Evolutionary conservation across 2,113 vertebrate genomes (phyloP).

Genomic region (Tragelaphus buxtoni): DNA sequence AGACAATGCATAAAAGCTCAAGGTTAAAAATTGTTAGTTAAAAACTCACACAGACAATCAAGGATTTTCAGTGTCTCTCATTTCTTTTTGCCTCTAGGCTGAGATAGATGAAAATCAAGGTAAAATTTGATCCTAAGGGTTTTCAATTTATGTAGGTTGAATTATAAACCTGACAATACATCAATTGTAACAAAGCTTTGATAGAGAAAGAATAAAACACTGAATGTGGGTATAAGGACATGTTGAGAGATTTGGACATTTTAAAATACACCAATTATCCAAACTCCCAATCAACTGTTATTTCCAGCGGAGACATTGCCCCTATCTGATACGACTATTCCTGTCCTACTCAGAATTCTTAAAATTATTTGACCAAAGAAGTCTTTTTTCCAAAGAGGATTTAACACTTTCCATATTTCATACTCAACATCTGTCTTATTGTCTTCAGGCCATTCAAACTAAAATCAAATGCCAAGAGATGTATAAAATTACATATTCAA

Average conservation of each 20-base stretch:
- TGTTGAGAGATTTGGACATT: not conserved
- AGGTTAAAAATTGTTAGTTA: slow-evolving; percentile 28
- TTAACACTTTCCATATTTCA: not conserved
- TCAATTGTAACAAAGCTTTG: slow-evolving; percentile 37
- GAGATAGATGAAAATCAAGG: slow-evolving; percentile 49
- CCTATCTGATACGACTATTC: not conserved
- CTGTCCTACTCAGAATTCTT: not conserved
- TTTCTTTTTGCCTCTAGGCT: slow-evolving; percentile 42
- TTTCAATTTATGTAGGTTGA: slow-evolving; percentile 36
- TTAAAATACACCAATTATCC: slow-evolving; percentile 32
- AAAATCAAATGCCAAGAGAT: not conserved
- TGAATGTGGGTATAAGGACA: not conserved
- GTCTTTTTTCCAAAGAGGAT: not conserved
- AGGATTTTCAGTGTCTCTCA: slow-evolving; percentile 24
- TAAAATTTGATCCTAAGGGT: slow-evolving; percentile 20
- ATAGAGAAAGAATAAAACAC: slow-evolving; percentile 42
- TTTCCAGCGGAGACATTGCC: not conserved
- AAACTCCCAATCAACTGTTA: not conserved
- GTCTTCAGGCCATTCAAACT: not conserved
- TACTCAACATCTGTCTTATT: not conserved
- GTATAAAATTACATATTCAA: not conserved
- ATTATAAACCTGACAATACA: slow-evolving; percentile 51
- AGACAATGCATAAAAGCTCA: slow-evolving; percentile 1
- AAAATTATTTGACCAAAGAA: slow-evolving; percentile 1
- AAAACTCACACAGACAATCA: slow-evolving; percentile 18